phyloP scores from a whole-genome alignment of 2,888 invertebrate genomes.

The Cyclophora punctaria region DNA sequence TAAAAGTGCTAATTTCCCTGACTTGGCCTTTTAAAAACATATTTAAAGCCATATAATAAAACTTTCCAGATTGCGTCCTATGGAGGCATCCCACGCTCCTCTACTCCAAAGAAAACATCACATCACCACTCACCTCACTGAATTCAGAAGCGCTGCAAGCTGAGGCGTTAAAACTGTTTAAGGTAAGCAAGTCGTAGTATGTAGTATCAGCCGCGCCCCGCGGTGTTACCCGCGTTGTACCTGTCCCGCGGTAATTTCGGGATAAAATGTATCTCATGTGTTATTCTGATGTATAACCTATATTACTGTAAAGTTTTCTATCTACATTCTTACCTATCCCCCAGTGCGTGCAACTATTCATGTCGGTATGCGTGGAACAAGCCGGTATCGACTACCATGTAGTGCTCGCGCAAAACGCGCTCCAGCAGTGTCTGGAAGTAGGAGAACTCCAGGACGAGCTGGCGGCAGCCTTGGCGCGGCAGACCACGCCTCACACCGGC shows the following conservation, averaged over 20 bases:
- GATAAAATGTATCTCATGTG: too few relatives aligned
- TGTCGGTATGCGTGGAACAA: slow-evolving; percentile 95
- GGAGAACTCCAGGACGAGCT: slow-evolving; percentile 93
- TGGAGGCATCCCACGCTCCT: slow-evolving; percentile 95
- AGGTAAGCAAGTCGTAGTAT: slow-evolving; percentile 70
- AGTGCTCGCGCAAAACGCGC: slow-evolving; percentile 95
- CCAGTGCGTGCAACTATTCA: slow-evolving; percentile 95
- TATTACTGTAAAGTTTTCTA: too few relatives aligned
- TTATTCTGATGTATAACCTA: too few relatives aligned
- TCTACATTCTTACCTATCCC: too few relatives aligned
- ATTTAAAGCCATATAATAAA: too few relatives aligned
- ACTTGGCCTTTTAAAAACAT: too few relatives aligned
- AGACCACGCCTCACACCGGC: slow-evolving; percentile 91
- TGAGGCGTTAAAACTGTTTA: slow-evolving; percentile 95
- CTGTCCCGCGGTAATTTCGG: too few relatives aligned
- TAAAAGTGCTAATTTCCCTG: too few relatives aligned
- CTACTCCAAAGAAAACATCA: slow-evolving; percentile 93
- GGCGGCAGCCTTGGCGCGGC: slow-evolving; percentile 91
- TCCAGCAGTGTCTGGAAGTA: slow-evolving; percentile 91
- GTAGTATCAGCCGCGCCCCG: too few relatives aligned
- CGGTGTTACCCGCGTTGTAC: too few relatives aligned
- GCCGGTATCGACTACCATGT: slow-evolving; percentile 98
- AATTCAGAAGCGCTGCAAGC: slow-evolving; percentile 91
- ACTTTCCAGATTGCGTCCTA: slow-evolving; percentile 82
- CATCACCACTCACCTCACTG: slow-evolving; percentile 91